Percentiles rank a stretch among this genome's conserved stretches.
Conservation (phyloP, 2,888 invertebrate species). For the Spisula solida region DNA sequence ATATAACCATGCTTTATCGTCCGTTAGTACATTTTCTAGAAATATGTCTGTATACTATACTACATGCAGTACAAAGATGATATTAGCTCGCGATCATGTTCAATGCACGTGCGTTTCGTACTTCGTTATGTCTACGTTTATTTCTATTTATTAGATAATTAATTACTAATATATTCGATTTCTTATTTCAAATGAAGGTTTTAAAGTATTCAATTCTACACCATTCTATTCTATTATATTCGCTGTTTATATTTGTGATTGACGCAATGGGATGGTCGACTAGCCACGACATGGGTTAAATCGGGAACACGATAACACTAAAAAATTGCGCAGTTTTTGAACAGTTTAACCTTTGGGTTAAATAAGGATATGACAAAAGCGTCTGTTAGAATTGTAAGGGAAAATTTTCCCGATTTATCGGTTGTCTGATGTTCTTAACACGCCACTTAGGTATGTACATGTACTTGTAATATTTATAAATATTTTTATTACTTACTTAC, state of each 20-base stretch:
- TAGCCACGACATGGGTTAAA: not conserved
- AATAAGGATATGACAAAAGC: not conserved
- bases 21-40: no score
- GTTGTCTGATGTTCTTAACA: not conserved
- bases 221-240: not conserved
- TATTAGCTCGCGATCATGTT: no score
- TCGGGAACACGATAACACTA: not conserved
- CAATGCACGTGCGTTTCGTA: no score
- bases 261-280: conserved; percentile 23
- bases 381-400: not conserved
- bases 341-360: not conserved
- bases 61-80: no score
- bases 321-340: conserved; percentile 6
- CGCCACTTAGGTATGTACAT: not conserved
- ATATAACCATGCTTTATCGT: no score
- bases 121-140: no score
- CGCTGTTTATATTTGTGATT: conserved; percentile 18
- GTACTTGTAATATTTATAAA: not conserved
- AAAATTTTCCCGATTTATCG: not conserved
- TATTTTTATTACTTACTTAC: no score
- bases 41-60: no score
- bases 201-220: no score
- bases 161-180: no score
- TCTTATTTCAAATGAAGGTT: no score
- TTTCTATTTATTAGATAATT: no score